Base-by-base conservation (phyloP, 2,888 invertebrate genomes). In the Digitonthophagus gazella region DNA sequence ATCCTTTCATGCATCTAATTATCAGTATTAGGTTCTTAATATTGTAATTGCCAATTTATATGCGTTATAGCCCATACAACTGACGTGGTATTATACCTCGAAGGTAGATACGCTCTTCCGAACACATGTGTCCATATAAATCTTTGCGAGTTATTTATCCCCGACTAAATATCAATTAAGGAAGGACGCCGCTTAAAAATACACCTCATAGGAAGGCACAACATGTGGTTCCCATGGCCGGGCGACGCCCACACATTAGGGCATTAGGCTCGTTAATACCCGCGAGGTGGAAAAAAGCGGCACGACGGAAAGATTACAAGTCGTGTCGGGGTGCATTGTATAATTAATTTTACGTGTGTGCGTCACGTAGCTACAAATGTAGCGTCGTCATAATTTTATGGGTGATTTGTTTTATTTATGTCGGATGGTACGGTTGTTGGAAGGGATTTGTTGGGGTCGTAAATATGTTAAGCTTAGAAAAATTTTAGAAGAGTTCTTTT, bases 341-440 rank as follows among this genome's bases (percentile, higher is more conserved):
- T 67, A 67, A 67, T 67, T 67, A 67, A 67, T 67, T 67, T 67
- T 67, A 67, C 67, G 58, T 58, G 58, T 58, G 67, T 18, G 67
- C 66, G 28, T 15, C 57, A 22, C 61, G 18, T 44, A 44, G 61
- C 20, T 61, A 61, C 15, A 20, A 14, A 22, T 20, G 22, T 14
- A 19, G 19, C 20, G 19, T 22, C 18, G 54, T 55, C 54, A 55
- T 56, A 65, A 55, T 56, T 55, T 18, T 54, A 65, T 14, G 58
- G 58, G 28, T 57, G 28, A 64, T 16, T 64, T 64, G n/a, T 66
- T 22, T 56, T 28, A 15, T 66, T 66, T 66, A 66, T 57, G 18
- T 56, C 22, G 19, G 8, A 14, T 58, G 16, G 16, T 65, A 54
- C 19, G 54, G 55, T 18, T 55, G 54, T 55, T 20, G 16, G 16